Conservation (phyloP, 1,140 invertebrate genomes). For the Drosophila subobscura region DNA sequence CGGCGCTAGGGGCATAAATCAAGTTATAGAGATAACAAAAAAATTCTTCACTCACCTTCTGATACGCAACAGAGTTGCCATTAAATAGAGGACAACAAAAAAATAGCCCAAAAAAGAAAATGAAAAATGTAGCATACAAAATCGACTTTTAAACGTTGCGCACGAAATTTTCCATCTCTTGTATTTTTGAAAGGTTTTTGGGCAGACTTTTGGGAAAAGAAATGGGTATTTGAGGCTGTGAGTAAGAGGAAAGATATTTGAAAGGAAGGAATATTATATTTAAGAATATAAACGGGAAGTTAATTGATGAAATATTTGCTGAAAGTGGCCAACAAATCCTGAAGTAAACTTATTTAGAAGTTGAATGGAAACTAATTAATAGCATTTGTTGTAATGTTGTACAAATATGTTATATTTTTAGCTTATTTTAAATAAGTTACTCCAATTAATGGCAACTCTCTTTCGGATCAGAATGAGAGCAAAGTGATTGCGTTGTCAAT, state of each 20-base stretch:
- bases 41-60: slow-evolving; percentile 50
- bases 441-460: no score
- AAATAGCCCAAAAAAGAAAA: slow-evolving; percentile 13
- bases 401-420: no score
- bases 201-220: slow-evolving; percentile 5
- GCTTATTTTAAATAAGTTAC: no score
- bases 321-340: no score
- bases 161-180: slow-evolving; percentile 19
- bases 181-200: slow-evolving; percentile 5
- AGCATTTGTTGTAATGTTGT: no score
- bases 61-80: slow-evolving; percentile 13
- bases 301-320: no score
- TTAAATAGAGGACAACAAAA: slow-evolving; percentile 1
- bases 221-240: neutral
- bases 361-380: no score
- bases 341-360: no score
- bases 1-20: slow-evolving; percentile 56
- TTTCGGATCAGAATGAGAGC: no score
- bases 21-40: slow-evolving; percentile 66
- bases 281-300: no score
- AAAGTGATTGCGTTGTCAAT: no score
- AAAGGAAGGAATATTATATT: neutral
- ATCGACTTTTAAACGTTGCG: slow-evolving; percentile 43
- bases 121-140: slow-evolving; percentile 16
- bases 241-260: no score